Evolutionary conservation across 2,113 vertebrate genomes (phyloP).

Genomic region (rabbit (Oryctolagus cuniculus)): mOryCun1.1 NC_091450.1:48134501-48135000

Average conservation of each 20-base stretch:
- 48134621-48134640: neutral
- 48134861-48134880: neutral
- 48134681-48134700: neutral
- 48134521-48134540: neutral
- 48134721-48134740: neutral
- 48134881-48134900: neutral
- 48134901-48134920: neutral
- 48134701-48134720: neutral
- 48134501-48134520: neutral
- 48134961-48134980: neutral
- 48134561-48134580: conserved; percentile 20
- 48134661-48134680: neutral
- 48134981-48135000: neutral
- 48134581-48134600: neutral
- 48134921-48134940: neutral
- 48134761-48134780: neutral
- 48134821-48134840: neutral
- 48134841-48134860: neutral
- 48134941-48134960: neutral
- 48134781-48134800: neutral
- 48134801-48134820: neutral
- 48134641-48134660: neutral
- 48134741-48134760: neutral
- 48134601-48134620: neutral
- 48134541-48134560: neutral